Evolutionary conservation across 2,888 invertebrate species (phyloP), one percentile per base, ranked within the genome.

Genomic region (Mayetiola destructor): DNA sequence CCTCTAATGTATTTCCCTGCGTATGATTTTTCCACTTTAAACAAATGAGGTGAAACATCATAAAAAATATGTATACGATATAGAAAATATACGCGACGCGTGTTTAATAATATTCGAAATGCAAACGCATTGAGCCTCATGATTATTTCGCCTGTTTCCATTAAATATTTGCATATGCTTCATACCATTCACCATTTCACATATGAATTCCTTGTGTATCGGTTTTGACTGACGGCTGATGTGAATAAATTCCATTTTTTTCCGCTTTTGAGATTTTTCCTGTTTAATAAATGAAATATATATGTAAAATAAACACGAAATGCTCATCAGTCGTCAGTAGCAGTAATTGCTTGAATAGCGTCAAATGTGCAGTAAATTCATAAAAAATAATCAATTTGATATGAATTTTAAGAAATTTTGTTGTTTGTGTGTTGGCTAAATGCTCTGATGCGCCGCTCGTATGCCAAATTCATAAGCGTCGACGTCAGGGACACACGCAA

Each of bases 311-410:
- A 23, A 48, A 48, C 23, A 27, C 48, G 48, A 16, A 48, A 27
- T n/a, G n/a, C n/a, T n/a, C n/a, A n/a, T n/a, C n/a, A n/a, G n/a
- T n/a, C n/a, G n/a, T n/a, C n/a, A n/a, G n/a, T n/a, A n/a, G n/a
- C n/a, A 48, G 27, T 48, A 48, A 48, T 48, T 48, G 48, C 48
- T 48, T 23, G 27, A 48, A 16, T 48, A 27, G 48, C 48, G 48
- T 27, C 48, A 48, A 48, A 48, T 48, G 27, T 48, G 48, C 48
- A 48, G 27, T 48, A 48, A 48, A 48, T n/a, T 48, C 48, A 48
- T 48, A 48, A 48, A 48, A 48, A 48, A 48, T 16, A 48, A 27
- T 48, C 27, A 48, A 32, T 27, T 27, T 48, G 27, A 48, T 27
- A n/a, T n/a, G n/a, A 48, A 48, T 16, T 48, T 27, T n/a, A 48